These are phyloP conservation scores for Agriopis marginaria DNA, from an alignment of 2,888 invertebrate genomes.

Conservation along the genomic window DNA sequence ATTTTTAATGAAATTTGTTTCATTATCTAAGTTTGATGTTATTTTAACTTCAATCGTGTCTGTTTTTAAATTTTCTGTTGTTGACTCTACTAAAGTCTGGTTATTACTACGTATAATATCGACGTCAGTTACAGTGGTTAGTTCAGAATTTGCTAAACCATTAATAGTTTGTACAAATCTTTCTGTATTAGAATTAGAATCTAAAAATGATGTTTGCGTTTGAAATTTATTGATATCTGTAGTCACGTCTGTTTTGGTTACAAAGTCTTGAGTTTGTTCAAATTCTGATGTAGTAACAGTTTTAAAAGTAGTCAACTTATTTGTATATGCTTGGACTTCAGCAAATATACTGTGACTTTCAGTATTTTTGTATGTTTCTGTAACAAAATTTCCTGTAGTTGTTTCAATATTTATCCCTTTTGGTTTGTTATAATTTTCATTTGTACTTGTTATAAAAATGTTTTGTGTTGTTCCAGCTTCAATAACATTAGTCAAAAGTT, in stretches of 20 bases:
- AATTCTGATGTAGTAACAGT: background rate
- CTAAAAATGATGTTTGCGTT: background rate
- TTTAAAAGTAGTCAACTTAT: background rate
- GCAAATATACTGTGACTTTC: slow-evolving; percentile 1
- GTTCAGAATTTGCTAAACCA: background rate
- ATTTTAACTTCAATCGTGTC: background rate
- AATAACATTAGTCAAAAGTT: background rate
- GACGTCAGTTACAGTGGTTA: background rate
- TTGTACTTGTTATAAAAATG: background rate
- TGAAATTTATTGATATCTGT: background rate
- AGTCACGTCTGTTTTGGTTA: background rate
- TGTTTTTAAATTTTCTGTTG: background rate
- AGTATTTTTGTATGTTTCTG: background rate
- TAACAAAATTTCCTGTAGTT: background rate
- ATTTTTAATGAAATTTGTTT: background rate
- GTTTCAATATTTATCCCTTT: background rate
- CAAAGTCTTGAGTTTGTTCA: background rate
- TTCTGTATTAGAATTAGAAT: background rate
- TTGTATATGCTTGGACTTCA: background rate
- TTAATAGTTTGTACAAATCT: background rate
- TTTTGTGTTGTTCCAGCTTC: background rate
- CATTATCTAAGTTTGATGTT: background rate
- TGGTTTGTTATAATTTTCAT: slow-evolving; percentile 2
- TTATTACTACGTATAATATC: background rate
- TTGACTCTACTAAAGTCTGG: background rate